These are phyloP conservation scores for Drepana arcuata DNA, from an alignment of 1,140 invertebrate genomes.

Conservation along the genomic window DNA sequence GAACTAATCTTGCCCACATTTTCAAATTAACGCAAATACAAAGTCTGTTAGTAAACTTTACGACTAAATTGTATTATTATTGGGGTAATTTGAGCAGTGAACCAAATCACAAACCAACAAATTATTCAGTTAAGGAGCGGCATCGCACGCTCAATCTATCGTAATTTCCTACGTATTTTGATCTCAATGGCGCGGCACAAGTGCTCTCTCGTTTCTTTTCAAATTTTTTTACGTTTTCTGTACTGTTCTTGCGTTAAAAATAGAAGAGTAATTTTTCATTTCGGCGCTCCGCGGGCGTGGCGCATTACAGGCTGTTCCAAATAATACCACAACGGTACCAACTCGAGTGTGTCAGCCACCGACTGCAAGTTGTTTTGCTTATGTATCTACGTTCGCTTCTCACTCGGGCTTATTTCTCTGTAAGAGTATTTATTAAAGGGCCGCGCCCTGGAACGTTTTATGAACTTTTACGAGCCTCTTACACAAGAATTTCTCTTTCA, in stretches of 20 bases:
- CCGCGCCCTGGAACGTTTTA: conserved; percentile 27
- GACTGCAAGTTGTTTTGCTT: conserved; percentile 39
- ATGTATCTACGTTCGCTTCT: conserved; percentile 37
- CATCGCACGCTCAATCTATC: conserved; percentile 36
- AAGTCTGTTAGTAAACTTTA: no score
- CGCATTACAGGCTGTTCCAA: conserved; percentile 60
- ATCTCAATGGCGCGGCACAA: conserved; percentile 68
- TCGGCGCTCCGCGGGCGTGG: conserved; percentile 60
- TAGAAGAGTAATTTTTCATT: conserved; percentile 68
- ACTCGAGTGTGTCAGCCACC: conserved; percentile 40
- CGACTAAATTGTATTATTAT: no score
- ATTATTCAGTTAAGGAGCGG: conserved; percentile 43
- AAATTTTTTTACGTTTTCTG: conserved; percentile 69
- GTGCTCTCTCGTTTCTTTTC: conserved; percentile 63
- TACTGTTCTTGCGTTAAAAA: conserved; percentile 62
- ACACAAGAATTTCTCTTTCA: conserved; percentile 37
- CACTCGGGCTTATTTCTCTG: conserved; percentile 32
- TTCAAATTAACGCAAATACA: no score
- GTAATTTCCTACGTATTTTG: conserved; percentile 69
- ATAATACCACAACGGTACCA: conserved; percentile 56
- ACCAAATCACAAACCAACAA: no score
- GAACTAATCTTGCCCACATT: no score
- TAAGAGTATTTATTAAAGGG: conserved; percentile 28
- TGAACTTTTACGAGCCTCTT: conserved; percentile 27
- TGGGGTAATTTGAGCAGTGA: no score